phyloP scores from a whole-genome alignment of 2,113 vertebrate species.

The Catharus minimus region DNA sequence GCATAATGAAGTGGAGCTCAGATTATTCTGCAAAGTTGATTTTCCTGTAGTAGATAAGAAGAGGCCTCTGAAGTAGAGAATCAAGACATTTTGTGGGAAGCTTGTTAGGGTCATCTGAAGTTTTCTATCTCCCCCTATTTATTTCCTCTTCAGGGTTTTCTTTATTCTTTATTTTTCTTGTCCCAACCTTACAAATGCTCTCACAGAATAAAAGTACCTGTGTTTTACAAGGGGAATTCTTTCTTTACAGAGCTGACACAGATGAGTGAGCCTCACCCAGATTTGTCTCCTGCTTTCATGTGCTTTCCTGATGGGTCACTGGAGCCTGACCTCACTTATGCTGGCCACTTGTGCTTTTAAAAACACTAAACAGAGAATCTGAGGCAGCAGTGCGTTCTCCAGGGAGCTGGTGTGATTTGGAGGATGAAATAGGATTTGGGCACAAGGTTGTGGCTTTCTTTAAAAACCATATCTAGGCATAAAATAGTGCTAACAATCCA shows the following conservation, averaged over 20 bases:
- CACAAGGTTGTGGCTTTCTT: background rate
- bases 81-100: background rate
- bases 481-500: background rate
- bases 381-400: background rate
- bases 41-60: background rate
- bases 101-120: background rate
- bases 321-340: slow-evolving; percentile 7
- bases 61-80: background rate
- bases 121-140: background rate
- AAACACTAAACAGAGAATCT: background rate
- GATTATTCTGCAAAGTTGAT: background rate
- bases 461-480: background rate
- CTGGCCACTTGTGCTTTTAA: background rate
- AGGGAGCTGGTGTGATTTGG: background rate
- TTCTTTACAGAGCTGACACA: background rate
- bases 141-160: background rate
- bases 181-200: background rate
- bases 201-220: background rate
- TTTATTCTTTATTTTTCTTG: background rate
- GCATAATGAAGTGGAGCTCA: background rate
- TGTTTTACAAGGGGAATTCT: slow-evolving; percentile 5
- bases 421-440: background rate
- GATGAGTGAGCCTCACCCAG: slow-evolving; percentile 23
- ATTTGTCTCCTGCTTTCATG: slow-evolving; percentile 10
- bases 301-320: background rate